Evolutionary conservation across 1,140 invertebrate species (phyloP), one percentile per base, ranked within the genome.

Genomic region (Leptoteleia sp.): DNA sequence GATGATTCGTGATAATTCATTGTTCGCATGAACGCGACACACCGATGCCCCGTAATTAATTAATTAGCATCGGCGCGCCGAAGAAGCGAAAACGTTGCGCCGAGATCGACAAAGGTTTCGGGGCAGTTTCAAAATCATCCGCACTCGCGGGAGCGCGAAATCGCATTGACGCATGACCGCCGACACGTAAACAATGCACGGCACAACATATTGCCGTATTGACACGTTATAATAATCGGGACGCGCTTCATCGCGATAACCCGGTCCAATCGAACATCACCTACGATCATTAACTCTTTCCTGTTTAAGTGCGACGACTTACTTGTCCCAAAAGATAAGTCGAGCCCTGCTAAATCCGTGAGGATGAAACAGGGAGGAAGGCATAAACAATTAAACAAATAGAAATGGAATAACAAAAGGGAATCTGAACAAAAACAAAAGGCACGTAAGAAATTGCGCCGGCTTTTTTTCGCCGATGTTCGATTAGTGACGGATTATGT

Each of bases 401-500:
- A n/a, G n/a, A n/a, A n/a, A n/a, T n/a, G n/a, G n/a, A n/a, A n/a
- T n/a, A n/a, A n/a, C n/a, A n/a, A n/a, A n/a, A n/a, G n/a, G n/a
- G n/a, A n/a, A n/a, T n/a, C n/a, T n/a, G n/a, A n/a, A n/a, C n/a
- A n/a, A n/a, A n/a, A n/a, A n/a, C n/a, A n/a, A n/a, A n/a, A n/a
- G n/a, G n/a, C n/a, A n/a, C n/a, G n/a, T n/a, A n/a, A n/a, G n/a
- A n/a, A n/a, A n/a, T n/a, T n/a, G n/a, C n/a, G n/a, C n/a, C n/a
- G n/a, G n/a, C n/a, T n/a, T n/a, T n/a, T n/a, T n/a, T n/a, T n/a
- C n/a, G n/a, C n/a, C n/a, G 83, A 82, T 81, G 76, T 81, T 87
- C 87, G 83, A 88, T 89, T 84, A 85, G 86, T 85, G 86, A 85
- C 81, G 86, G 87, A 88, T 89, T 89, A 89, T 88, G 82, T 79